Conservation (phyloP, 2,797 vertebrate species). For the Hydrophis major region DNA sequence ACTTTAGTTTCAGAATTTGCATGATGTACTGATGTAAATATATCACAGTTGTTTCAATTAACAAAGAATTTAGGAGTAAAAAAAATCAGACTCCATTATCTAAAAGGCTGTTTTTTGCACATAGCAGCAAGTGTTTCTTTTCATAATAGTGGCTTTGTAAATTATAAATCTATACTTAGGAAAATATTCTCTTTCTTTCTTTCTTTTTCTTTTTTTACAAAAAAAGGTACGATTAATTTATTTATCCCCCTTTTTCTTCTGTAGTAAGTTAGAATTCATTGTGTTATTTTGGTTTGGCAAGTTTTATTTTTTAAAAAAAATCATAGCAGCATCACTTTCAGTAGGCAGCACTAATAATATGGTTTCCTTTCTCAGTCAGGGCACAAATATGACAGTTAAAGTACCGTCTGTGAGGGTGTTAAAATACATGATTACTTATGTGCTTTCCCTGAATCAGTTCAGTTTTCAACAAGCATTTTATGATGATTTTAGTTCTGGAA, state of each 20-base stretch:
- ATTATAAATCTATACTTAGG: not conserved
- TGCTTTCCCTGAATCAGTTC: not conserved
- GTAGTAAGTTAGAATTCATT: not conserved
- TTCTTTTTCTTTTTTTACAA: too few species aligned
- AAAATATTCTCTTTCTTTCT: not conserved
- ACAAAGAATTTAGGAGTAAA: not conserved
- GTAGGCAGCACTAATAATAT: not conserved
- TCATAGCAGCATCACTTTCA: not conserved
- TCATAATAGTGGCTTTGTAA: not conserved
- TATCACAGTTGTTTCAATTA: not conserved
- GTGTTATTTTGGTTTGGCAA: not conserved
- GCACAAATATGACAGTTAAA: fast-evolving
- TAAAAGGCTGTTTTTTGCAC: not conserved
- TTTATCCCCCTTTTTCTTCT: not conserved
- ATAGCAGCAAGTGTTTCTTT: not conserved
- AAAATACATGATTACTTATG: not conserved
- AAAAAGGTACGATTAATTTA: not conserved
- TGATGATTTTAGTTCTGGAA: not conserved
- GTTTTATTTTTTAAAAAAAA: not conserved
- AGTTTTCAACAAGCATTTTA: not conserved
- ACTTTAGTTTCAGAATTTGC: not conserved
- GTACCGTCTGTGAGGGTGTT: not conserved
- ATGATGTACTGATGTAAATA: not conserved
- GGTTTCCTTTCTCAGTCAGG: not conserved
- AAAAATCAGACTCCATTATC: not conserved